Conservation (phyloP, 1,140 invertebrate species). For the Pissodes strobi region DNA sequence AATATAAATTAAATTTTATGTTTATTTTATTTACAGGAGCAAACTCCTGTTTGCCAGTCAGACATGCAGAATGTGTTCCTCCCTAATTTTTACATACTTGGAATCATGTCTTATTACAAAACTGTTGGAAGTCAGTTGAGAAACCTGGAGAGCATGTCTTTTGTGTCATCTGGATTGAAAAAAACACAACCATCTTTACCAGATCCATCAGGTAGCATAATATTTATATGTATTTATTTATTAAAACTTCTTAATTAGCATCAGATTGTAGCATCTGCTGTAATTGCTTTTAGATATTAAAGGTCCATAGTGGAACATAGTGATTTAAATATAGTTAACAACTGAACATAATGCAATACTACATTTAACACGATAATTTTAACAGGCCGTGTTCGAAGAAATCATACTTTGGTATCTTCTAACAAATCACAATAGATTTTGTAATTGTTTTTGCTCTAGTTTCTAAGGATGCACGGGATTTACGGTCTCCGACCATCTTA, state of each 20-base stretch:
- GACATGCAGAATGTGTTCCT: conserved; percentile 22
- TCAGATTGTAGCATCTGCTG: neutral
- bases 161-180: conserved; percentile 6
- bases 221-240: neutral
- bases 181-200: neutral
- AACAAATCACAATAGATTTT: no score
- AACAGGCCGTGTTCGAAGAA: no score
- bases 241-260: neutral
- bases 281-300: neutral
- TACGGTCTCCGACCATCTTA: no score
- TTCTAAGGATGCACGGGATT: no score
- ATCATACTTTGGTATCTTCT: no score
- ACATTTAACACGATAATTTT: no score
- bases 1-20: no score
- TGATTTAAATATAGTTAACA: no score
- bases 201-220: conserved; percentile 2
- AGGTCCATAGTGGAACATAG: no score
- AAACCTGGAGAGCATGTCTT: conserved; percentile 20
- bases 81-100: conserved; percentile 35
- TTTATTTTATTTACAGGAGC: conserved; percentile 9
- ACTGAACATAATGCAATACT: no score
- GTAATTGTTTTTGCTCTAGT: no score
- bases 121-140: neutral
- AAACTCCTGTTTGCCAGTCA: neutral
- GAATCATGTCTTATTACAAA: conserved; percentile 19